Evolutionary conservation across 1,140 invertebrate genomes (phyloP), one percentile per base, ranked within the genome.

Genomic region (Habropoda laboriosa): DNA sequence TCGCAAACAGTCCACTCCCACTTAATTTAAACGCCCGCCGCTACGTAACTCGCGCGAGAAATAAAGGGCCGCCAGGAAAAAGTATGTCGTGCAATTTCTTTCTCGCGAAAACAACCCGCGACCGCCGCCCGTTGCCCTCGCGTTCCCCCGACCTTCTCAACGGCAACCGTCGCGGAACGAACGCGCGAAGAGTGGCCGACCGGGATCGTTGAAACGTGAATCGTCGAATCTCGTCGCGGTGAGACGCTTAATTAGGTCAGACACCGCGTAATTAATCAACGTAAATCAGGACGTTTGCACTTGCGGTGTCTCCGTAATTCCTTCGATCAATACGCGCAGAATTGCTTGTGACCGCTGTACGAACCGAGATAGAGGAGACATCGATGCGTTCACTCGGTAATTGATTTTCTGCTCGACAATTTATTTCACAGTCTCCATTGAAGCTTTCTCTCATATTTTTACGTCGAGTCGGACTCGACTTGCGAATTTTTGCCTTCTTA

Each of bases 231-330:
- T 13, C 24, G 24, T 12, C 40, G n/a, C 40, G 38, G 24, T 16
- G 13, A 57, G 16, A 49, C 55, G 45, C 38, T 53, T 78, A 86
- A 86, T 85, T 85, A 81, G 82, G 82, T 86, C 83, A 73, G 70
- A 81, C 66, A 74, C 32, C 60, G 60, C 66, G 76, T 74, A 84
- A 86, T 86, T 85, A 79, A 85, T 85, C 80, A 74, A 30, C 74
- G 70, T 73, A 74, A 85, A 81, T 86, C 79, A 51, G 84, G 78
- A 74, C 73, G 83, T 86, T 86, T 81, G 79, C 63, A 74, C 57
- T 57, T 79, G 83, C 53, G 82, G 84, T 86, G 83, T 79, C 32
- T 85, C 79, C 45, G 74, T 85, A 80, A 85, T 85, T 84, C 82
- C 83, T 85, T 80, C 47, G 83, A 85, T 85, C 83, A 74, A 86